Conservation (phyloP, 2,797 vertebrate genomes). For the Poecilia wingei region DNA sequence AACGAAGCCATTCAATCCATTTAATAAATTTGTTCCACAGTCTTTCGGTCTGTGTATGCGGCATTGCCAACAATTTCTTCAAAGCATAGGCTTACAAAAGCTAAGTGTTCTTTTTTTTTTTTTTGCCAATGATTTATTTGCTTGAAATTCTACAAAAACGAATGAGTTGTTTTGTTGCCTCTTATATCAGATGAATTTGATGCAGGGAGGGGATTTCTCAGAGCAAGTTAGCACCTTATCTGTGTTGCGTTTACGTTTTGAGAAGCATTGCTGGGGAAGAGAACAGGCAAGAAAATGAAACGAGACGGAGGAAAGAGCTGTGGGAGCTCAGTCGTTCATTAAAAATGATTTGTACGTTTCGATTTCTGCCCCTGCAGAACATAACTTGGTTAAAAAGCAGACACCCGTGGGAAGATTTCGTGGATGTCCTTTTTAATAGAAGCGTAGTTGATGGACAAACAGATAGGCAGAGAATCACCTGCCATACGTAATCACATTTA, state of each 20-base stretch:
- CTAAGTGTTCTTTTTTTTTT: not conserved
- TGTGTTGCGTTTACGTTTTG: conserved; percentile 25
- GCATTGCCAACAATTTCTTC: conserved; percentile 22
- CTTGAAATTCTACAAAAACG: conserved; percentile 36
- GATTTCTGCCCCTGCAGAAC: conserved; percentile 45
- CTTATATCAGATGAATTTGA: conserved; percentile 19
- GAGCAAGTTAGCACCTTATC: conserved; percentile 21
- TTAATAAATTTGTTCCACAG: conserved; percentile 40
- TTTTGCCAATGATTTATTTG: conserved; percentile 24
- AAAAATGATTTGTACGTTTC: conserved; percentile 65
- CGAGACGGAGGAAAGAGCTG: conserved; percentile 6
- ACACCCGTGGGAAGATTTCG: conserved; percentile 24
- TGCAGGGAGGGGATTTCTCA: not conserved
- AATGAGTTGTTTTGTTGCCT: conserved; percentile 24
- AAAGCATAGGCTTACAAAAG: conserved; percentile 29
- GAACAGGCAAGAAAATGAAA: conserved; percentile 3
- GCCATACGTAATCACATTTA: conserved; percentile 26
- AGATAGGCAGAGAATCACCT: conserved; percentile 8
- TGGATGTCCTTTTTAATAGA: conserved; percentile 30
- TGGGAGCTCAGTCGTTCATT: conserved; percentile 58
- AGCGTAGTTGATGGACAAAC: conserved; percentile 49
- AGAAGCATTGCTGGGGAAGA: conserved; percentile 3
- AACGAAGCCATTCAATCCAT: conserved; percentile 45
- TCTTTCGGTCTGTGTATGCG: conserved; percentile 1
- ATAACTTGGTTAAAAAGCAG: conserved; percentile 26